phyloP scores from a whole-genome alignment of 53 echinoderm and acorn worm genomes.

The Pentamera pediparva region DNA sequence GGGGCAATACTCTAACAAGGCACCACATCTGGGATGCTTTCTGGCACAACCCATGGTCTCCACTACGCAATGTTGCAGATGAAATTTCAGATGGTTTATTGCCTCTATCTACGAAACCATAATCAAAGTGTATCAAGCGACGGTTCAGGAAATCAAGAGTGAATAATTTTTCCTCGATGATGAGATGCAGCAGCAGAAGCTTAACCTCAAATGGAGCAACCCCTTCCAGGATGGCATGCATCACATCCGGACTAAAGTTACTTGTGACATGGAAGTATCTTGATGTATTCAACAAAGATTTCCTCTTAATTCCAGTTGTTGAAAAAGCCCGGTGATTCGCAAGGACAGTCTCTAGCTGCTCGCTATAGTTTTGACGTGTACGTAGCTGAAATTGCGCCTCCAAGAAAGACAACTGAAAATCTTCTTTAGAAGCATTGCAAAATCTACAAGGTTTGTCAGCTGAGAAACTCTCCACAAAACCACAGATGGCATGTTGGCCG shows the following conservation, averaged over 20 bases:
- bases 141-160: slow-evolving; percentile 29
- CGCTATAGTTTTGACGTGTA: slow-evolving; percentile 5
- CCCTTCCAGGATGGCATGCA: slow-evolving; percentile 58
- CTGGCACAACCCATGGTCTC: slow-evolving; percentile 32
- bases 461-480: slow-evolving; percentile 36
- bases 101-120: slow-evolving; percentile 31
- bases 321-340: slow-evolving; percentile 30
- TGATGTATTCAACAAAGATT: slow-evolving; percentile 26
- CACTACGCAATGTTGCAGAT: slow-evolving; percentile 17
- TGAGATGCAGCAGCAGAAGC: slow-evolving; percentile 9
- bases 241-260: slow-evolving; percentile 37
- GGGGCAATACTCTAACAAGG: slow-evolving; percentile 15
- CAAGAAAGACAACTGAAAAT: background rate
- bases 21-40: slow-evolving; percentile 64
- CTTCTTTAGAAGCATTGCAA: background rate
- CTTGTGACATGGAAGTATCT: slow-evolving; percentile 39
- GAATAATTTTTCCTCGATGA: slow-evolving; percentile 35
- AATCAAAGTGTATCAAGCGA: slow-evolving; percentile 13
- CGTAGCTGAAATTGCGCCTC: slow-evolving; percentile 14
- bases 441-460: slow-evolving; percentile 1
- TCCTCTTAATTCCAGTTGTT: slow-evolving; percentile 29
- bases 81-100: slow-evolving; percentile 47
- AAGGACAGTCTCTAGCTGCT: slow-evolving; percentile 21
- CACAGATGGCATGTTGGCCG: slow-evolving; percentile 31
- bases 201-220: slow-evolving; percentile 32